Base-by-base conservation (phyloP, 2,113 vertebrate genomes). In the Eonycteris spelaea region DNA sequence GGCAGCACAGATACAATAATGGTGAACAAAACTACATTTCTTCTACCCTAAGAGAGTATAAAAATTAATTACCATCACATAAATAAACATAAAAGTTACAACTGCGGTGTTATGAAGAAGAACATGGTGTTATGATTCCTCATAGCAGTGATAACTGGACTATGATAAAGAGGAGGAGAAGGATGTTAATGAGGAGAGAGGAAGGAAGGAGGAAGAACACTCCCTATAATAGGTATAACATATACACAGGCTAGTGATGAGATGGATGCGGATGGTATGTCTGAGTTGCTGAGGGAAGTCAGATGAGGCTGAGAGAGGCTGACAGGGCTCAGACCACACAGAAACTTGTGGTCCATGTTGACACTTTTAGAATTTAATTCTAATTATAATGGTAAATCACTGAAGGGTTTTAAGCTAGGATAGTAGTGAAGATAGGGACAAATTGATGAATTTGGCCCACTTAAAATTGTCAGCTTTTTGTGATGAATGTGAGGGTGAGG, bases 11-110 rank as follows among this genome's bases (percentile, higher is more conserved):
- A 87, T 71, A 75, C 5, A 15, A 2, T 77, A 15, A 2, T 77
- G 82, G 83, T 91, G 43, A 91, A 26, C n/a, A 96, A 83, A 86
- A 90, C 26, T 40, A 85, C 51, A 79, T n/a, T 84, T 71, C 48
- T 80, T 43, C 38, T 88, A 26, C 33, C 11, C 51, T 73, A 73
- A 73, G 0, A 71, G 10, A 77, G 18, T 28, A 61, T 28, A 71
- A 12, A 53, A 63, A 67, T 65, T 82, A 92, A 88, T 87, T 57
- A 94, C 55, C 45, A 71, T 48, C 51, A 82, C 61, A 82, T 57
- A 80, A 82, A 75, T 13, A 86, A n/a, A 90, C 38, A 67, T 83
- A 75, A 51, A 94, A 92, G 14, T 80, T 95, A 95, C 12, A 91
- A 80, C 61, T 78, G n/a, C 75, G 71, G 45, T 38, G 3, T 89